Evolutionary conservation across 2,113 vertebrate species (phyloP), one percentile per base, ranked within the genome.

Genomic region (Pollachius pollachius): DNA sequence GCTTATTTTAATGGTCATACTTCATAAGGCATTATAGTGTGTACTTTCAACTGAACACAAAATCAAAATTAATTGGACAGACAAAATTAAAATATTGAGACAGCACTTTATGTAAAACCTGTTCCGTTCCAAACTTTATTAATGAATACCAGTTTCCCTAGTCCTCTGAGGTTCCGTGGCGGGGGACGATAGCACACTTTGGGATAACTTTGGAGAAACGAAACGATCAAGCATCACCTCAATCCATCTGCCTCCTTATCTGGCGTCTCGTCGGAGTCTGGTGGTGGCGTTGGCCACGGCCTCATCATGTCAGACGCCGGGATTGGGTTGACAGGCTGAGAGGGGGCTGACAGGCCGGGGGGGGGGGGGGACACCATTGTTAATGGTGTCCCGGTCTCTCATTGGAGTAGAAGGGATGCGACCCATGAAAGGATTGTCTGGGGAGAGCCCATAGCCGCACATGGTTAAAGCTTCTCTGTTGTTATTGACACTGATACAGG

Each of bases 281-380:
- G 16, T 16, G 54, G 54, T 17, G 54, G 54, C 9, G 17, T 57
- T 16, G 3, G 17, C 6, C 17, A 16, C 54, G 5, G 54, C 54
- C 54, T 17, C 54, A 80, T 89, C 84, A 90, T 93, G 94, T 96
- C 92, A 90, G 94, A 94, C 94, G 92, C 89, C 83, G 30, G 30
- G 30, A 90, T 84, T 84, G 34, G 77, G 83, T 69, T 89, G 87
- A 84, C 89, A 87, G 89, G 86, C 86, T 73, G 19, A 81, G 89
- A 3, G 90, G 93, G 73, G 30, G 30, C 30, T 30, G 30, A 30
- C 30, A 30, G 30, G 30, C 30, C 82, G 84, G 30, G 30, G 2
- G 5, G 84, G 34, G 30, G 5, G 84, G 34, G 77, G 83, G 84
- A 84, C 41, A 13, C 91, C 91, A 93, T 95, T 95, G 94, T 95